phyloP scores from a whole-genome alignment of 30 jellyfish, hydroid and myxozoan species.

The Aurelia coerulea region DNA sequence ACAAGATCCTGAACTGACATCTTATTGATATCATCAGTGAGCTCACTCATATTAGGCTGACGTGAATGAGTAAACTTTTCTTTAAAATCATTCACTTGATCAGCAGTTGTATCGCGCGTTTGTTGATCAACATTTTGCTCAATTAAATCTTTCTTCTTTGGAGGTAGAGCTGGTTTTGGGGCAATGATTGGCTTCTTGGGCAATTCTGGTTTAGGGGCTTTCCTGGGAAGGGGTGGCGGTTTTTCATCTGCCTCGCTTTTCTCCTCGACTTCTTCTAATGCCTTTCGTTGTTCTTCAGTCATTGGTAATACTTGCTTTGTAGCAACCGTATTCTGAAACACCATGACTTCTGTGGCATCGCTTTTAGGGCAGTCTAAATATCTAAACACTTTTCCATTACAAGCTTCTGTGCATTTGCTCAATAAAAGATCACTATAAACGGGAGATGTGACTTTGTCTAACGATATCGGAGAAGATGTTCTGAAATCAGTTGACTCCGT shows the following conservation, averaged over 20 bases:
- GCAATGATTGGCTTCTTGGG: conserved; percentile 78
- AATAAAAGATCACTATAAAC: conserved; percentile 21
- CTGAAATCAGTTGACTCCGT: conserved; percentile 71
- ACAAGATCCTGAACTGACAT: conserved; percentile 38
- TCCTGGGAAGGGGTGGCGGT: conserved; percentile 56
- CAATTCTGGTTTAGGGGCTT: conserved; percentile 33
- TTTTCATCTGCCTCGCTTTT: conserved; percentile 7
- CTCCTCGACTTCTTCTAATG: neutral
- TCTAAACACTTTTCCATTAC: conserved; percentile 37
- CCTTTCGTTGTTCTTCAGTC: conserved; percentile 9
- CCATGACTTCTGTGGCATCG: conserved; percentile 44
- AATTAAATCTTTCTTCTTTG: conserved; percentile 18
- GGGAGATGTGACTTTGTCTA: conserved; percentile 33
- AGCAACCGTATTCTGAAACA: conserved; percentile 17
- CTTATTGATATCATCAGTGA: conserved; percentile 19
- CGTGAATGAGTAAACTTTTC: conserved; percentile 50
- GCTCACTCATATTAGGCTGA: conserved; percentile 54
- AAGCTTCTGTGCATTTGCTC: conserved; percentile 25
- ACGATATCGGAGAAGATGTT: conserved; percentile 58
- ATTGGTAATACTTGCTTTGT: conserved; percentile 34
- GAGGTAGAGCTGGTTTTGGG: conserved; percentile 71
- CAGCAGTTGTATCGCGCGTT: neutral
- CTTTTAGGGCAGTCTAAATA: conserved; percentile 58
- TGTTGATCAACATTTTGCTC: conserved; percentile 5
- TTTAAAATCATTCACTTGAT: conserved; percentile 10